Conservation (phyloP, 2,113 vertebrate species). For the Peromyscus leucopus region DNA sequence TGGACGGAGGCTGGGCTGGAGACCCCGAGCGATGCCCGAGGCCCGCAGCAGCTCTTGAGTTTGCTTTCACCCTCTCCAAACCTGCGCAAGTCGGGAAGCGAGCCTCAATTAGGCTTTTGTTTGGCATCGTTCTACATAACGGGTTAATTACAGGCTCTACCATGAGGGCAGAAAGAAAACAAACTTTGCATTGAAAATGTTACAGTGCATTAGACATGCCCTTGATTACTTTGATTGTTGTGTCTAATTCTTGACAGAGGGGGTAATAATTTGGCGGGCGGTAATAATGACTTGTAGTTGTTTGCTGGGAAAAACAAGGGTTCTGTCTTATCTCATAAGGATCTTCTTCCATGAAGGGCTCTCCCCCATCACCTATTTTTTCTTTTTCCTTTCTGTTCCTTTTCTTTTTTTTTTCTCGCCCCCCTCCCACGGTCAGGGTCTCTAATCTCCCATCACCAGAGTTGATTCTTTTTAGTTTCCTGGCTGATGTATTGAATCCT, state of each 20-base stretch:
- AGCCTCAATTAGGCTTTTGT: conserved; percentile 83
- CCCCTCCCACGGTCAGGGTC: neutral
- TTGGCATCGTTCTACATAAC: conserved; percentile 78
- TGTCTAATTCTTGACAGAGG: conserved; percentile 83
- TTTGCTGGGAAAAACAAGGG: conserved; percentile 72
- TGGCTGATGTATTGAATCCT: neutral
- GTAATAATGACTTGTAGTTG: conserved; percentile 78
- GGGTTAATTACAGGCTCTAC: conserved; percentile 81
- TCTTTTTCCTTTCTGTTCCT: accelerated
- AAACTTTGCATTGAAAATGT: conserved; percentile 83
- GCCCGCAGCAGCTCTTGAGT: neutral
- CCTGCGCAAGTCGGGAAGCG: conserved; percentile 40
- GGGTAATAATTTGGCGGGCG: conserved; percentile 77
- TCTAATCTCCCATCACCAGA: conserved; percentile 19
- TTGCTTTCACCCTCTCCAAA: conserved; percentile 26
- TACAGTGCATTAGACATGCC: conserved; percentile 77
- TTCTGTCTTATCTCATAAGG: conserved; percentile 63
- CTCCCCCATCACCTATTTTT: accelerated
- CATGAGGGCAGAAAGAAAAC: conserved; percentile 77
- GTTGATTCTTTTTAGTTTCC: conserved; percentile 24
- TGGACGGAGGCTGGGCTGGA: conserved; percentile 1
- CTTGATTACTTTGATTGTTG: conserved; percentile 82
- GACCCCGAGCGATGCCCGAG: neutral
- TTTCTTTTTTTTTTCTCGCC: neutral
- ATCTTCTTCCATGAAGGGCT: conserved; percentile 45